A percentile compares a stretch with the other conserved stretches of the same genome.
phyloP scores from a whole-genome alignment of 1,140 invertebrate genomes.

The Octopus bimaculoides region DNA sequence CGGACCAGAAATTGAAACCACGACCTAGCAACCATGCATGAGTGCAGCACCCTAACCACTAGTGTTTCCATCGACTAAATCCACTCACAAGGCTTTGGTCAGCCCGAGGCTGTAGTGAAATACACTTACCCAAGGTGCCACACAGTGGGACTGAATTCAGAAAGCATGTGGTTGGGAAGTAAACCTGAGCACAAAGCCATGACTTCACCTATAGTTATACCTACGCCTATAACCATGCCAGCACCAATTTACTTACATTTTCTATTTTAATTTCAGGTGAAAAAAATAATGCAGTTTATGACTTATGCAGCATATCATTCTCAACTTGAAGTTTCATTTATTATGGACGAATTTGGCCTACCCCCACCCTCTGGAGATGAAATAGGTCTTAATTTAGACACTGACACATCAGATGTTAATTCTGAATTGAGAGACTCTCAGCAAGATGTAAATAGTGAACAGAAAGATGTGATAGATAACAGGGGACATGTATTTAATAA shows the following conservation, averaged over 20 bases:
- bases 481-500: not conserved
- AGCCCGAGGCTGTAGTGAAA: no score
- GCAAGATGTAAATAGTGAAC: not conserved
- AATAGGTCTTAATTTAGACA: slow-evolving; percentile 27
- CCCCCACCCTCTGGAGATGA: slow-evolving; percentile 55
- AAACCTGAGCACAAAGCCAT: not conserved
- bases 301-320: slow-evolving; percentile 88
- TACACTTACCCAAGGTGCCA: no score
- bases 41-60: no score
- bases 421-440: not conserved
- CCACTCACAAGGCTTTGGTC: no score
- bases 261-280: slow-evolving; percentile 61
- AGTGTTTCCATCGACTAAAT: no score
- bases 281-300: slow-evolving; percentile 77
- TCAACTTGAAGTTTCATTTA: slow-evolving; percentile 84
- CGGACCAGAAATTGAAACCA: no score
- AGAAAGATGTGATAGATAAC: not conserved
- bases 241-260: no score
- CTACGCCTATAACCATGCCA: no score
- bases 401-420: slow-evolving; percentile 18
- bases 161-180: not conserved
- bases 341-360: slow-evolving; percentile 78
- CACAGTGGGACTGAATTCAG: not conserved
- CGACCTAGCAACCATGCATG: no score
- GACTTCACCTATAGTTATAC: no score